These are phyloP conservation scores for Epizoanthus ramosus DNA, from an alignment of 92 coral and sea anemone species.

Conservation along the genomic window DNA sequence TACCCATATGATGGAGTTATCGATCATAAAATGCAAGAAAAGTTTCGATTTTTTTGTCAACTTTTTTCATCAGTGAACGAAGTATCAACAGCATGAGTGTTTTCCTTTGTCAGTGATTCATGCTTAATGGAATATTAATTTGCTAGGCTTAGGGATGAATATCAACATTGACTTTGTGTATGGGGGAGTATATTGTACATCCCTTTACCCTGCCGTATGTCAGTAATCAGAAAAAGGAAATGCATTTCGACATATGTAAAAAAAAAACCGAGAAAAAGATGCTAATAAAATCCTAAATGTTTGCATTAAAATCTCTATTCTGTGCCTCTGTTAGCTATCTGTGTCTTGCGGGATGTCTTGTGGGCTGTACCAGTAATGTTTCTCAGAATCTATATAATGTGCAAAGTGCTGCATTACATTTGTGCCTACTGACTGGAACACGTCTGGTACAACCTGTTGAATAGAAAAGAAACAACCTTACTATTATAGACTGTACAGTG, in stretches of 20 bases:
- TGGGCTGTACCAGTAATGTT: conserved; percentile 66
- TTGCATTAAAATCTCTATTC: not conserved
- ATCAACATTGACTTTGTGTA: not conserved
- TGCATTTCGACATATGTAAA: not conserved
- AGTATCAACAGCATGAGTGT: no score
- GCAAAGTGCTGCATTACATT: conserved; percentile 66
- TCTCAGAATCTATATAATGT: conserved; percentile 52
- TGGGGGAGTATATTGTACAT: not conserved
- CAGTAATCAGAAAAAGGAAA: no score
- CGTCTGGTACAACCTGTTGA: conserved; percentile 77
- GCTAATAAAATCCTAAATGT: not conserved
- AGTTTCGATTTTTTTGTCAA: no score
- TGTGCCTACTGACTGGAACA: conserved; percentile 61
- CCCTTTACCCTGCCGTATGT: not conserved
- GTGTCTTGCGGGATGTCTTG: not conserved
- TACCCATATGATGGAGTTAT: no score
- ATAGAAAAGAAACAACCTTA: not conserved
- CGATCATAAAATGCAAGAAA: no score
- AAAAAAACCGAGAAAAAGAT: not conserved
- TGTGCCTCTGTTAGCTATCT: not conserved
- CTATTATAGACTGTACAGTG: not conserved
- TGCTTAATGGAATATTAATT: no score
- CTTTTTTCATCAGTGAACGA: no score
- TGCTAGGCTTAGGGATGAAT: not conserved
- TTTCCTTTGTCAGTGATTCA: no score